Base-by-base conservation (phyloP, 2,797 vertebrate genomes). In the Poeciliopsis turneri region DNA sequence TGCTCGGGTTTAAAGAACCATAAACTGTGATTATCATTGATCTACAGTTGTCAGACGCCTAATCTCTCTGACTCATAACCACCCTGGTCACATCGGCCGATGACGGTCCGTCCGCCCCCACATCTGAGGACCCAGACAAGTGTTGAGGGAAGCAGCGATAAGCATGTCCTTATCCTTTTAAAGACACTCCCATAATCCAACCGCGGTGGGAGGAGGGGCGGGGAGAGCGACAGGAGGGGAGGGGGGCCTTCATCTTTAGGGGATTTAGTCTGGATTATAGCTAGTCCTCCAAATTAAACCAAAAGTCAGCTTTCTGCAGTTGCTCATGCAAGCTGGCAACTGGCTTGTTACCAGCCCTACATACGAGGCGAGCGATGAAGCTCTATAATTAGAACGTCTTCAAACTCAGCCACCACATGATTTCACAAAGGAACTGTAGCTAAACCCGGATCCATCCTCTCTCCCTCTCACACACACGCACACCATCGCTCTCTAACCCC, bases 211-310 rank as follows among this genome's bases (percentile, higher is more conserved):
- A 83, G 83, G 87, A 78, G 90, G 71, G 47, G 71, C 49, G 9
- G 49, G 82, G 86, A 78, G 90, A 49, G 30, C 47, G 68, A 84
- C 71, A 90, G 86, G 88, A 83, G 83, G 87, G 30, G 59, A 78
- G 89, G 30, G 47, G 82, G 85, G 92, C 90, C 91, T 92, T 94
- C 94, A 95, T 92, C 91, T 95, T 95, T 95, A 93, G 92, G 86
- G 90, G 95, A 95, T 82, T 96, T 95, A 94, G 92, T 93, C 93
- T 94, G 96, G 95, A 96, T 96, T 96, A 96, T 89, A 93, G 91
- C 94, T 95, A 95, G 96, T 95, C 94, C 91, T 95, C 93, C 90
- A 96, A 96, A 96, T 96, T 96, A 95, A 96, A 96, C 94, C 93
- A 93, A 95, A 96, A 95, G 94, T 95, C 95, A 92, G 88, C 92